A percentile compares a stretch with the other conserved stretches of the same genome.
phyloP scores from a whole-genome alignment of 2,113 vertebrate genomes.

The Petroica traversi region DNA sequence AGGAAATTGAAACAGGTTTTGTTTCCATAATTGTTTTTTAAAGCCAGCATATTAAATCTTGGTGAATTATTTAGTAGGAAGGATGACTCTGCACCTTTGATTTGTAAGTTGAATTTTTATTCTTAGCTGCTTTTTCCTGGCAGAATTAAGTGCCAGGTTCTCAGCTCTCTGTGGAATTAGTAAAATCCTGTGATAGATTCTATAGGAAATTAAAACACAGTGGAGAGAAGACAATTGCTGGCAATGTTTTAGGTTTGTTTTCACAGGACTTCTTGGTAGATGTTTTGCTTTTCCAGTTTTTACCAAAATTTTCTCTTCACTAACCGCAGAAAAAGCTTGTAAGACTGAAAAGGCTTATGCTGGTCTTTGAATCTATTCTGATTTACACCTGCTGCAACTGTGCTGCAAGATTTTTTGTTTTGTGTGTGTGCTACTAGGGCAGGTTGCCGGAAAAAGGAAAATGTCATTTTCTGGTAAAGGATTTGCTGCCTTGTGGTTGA shows the following conservation, averaged over 20 bases:
- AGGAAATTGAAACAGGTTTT: slow-evolving; percentile 46
- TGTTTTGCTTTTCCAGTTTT: background rate
- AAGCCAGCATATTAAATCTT: slow-evolving; percentile 41
- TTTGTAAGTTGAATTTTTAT: slow-evolving; percentile 57
- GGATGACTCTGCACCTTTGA: slow-evolving; percentile 42
- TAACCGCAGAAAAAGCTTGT: background rate
- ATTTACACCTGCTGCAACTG: background rate
- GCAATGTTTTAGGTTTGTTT: background rate
- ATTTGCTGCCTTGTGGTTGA: background rate
- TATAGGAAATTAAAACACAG: slow-evolving; percentile 32
- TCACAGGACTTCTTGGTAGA: background rate
- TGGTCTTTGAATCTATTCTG: background rate
- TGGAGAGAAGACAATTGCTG: background rate
- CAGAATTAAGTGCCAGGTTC: slow-evolving; percentile 32
- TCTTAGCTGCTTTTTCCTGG: slow-evolving; percentile 25
- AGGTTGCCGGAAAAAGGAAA: background rate
- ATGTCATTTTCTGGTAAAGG: background rate
- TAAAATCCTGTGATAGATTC: background rate
- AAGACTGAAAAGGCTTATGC: background rate
- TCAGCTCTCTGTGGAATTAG: slow-evolving; percentile 23
- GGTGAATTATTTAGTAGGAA: slow-evolving; percentile 47
- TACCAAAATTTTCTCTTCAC: background rate
- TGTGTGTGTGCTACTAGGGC: background rate
- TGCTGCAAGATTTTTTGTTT: background rate
- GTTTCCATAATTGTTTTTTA: slow-evolving; percentile 42